Percentiles rank a stretch among this genome's conserved stretches.
phyloP scores from a whole-genome alignment of 2,797 vertebrate genomes.

The Anomalospiza imberbis region DNA sequence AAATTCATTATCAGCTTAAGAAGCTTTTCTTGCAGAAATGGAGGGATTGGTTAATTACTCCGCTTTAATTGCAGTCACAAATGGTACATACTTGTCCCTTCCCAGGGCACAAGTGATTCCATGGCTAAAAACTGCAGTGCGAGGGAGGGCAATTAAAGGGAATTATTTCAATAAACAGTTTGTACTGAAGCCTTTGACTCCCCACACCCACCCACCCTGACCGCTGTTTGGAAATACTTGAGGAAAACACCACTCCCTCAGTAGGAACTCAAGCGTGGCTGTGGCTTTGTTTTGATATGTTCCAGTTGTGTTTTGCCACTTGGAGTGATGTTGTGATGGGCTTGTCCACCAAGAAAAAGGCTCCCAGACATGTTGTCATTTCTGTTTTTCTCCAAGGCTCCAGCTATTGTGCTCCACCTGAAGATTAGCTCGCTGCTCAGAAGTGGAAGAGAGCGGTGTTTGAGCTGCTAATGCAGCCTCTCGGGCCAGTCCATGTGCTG shows the following conservation, averaged over 20 bases:
- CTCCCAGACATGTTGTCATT: not conserved
- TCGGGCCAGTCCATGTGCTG: not conserved
- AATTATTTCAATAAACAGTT: conserved; percentile 2
- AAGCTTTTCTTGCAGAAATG: not conserved
- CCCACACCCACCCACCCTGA: not conserved
- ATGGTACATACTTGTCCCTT: not conserved
- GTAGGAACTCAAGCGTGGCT: not conserved
- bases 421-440: not conserved
- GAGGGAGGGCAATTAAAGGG: not conserved
- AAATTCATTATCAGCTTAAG: not conserved
- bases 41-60: not conserved
- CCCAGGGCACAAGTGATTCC: not conserved
- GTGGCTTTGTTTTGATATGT: not conserved
- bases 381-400: not conserved
- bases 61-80: not conserved
- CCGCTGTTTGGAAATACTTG: not conserved
- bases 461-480: not conserved
- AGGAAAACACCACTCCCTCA: conserved; percentile 26
- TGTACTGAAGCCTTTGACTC: not conserved
- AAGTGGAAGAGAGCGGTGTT: not conserved
- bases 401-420: not conserved
- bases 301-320: not conserved
- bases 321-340: not conserved
- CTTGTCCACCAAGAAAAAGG: not conserved
- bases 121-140: not conserved